Conservation (phyloP, 2,113 vertebrate genomes). For the Budorcas taxicolor region DNA sequence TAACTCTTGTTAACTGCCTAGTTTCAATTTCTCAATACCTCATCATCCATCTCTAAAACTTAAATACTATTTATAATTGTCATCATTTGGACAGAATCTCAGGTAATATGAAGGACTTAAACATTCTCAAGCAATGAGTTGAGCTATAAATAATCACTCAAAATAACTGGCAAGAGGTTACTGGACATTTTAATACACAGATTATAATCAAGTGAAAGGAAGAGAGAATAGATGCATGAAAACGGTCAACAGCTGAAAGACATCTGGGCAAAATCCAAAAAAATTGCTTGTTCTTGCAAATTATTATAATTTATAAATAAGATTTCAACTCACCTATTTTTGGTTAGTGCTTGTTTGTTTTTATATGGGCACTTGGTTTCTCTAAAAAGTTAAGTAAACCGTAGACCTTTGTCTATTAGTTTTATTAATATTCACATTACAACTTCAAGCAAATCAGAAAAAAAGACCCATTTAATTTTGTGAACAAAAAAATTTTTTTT, state of each 20-base stretch:
- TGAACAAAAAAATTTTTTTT: background rate
- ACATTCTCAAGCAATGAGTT: background rate
- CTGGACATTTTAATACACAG: background rate
- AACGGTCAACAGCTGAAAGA: background rate
- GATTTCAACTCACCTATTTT: background rate
- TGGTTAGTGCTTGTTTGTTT: background rate
- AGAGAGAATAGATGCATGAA: background rate
- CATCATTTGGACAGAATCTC: background rate
- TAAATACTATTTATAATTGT: background rate
- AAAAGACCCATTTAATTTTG: background rate
- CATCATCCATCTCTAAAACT: background rate
- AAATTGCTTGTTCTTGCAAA: background rate
- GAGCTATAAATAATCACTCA: background rate
- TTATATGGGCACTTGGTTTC: background rate
- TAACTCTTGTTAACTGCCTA: background rate
- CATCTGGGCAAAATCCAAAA: background rate
- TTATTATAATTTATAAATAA: background rate
- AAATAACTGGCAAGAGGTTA: background rate
- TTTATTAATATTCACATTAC: background rate
- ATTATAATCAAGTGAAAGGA: background rate
- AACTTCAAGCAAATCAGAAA: background rate
- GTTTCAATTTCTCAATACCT: background rate
- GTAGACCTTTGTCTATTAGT: background rate
- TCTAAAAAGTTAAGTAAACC: background rate
- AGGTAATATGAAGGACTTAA: background rate